phyloP scores from a whole-genome alignment of 2,113 vertebrate species.

The Mastomys natalensis region DNA sequence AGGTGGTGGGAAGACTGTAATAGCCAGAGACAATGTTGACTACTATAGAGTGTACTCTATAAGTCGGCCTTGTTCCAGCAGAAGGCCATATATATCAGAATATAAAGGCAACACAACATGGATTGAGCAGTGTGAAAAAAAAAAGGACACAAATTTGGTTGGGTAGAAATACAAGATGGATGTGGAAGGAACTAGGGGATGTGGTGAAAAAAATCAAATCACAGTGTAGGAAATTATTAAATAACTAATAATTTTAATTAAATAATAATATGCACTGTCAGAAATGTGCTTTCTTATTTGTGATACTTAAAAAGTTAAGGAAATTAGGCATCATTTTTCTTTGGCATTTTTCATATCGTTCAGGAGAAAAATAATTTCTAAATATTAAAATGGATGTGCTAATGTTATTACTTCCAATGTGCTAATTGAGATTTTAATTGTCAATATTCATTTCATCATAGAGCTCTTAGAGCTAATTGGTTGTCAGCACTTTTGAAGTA shows the following conservation, averaged over 20 bases:
- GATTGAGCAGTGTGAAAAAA: background rate
- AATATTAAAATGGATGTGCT: background rate
- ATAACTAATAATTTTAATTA: background rate
- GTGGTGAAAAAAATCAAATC: too few species aligned
- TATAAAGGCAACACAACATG: background rate
- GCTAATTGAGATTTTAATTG: background rate
- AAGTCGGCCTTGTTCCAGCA: background rate
- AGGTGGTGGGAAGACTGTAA: background rate
- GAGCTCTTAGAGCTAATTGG: background rate
- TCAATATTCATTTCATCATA: background rate
- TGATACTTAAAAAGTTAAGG: background rate
- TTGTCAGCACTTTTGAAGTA: background rate
- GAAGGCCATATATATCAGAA: too few species aligned
- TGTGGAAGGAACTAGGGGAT: background rate
- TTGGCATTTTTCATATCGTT: background rate
- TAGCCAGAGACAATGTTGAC: background rate
- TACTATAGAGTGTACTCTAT: too few species aligned
- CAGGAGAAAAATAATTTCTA: background rate
- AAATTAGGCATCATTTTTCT: background rate
- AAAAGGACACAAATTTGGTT: background rate
- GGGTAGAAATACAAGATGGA: accelerated
- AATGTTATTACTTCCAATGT: background rate
- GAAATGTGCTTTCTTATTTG: background rate
- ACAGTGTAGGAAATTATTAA: background rate
- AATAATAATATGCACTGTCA: background rate